Evolutionary conservation across 2,797 vertebrate genomes (phyloP), one percentile per base, ranked within the genome.

Genomic region (Coendou prehensilis): DNA sequence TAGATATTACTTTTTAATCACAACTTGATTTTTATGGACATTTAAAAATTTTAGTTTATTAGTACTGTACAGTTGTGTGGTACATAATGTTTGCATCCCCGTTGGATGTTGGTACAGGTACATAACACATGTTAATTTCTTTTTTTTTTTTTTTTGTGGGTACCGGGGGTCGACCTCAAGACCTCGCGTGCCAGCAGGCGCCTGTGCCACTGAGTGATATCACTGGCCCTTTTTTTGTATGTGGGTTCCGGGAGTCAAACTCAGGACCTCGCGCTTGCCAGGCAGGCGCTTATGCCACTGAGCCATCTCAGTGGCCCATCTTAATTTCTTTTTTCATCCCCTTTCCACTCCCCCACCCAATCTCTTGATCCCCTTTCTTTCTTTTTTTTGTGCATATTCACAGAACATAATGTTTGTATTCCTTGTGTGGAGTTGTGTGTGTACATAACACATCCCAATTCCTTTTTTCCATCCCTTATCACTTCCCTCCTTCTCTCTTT

Each of bases 1-100:
- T 88, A 56, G 26, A 30, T 23, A 59, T 82, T 61, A 47, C 4
- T 82, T 86, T 94, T 95, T 93, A 79, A 63, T 75, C 82, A 80
- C 10, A 22, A 87, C 22, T 85, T 54, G 61, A 7, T 63, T 86
- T 88, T 92, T 73, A 33, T 47, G 45, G 23, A 13, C 73, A 28
- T 47, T 76, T 76, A 5, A 28, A 76, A 76, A 50, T 28, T 47
- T 76, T 47, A 50, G 45, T 50, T 47, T 26, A 15, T 47, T 75
- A 47, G 9, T 73, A 41, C 17, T 71, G 37, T 11, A 45, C 2
- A 76, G 15, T 6, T 26, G 13, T 47, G 26, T 28, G 47, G 23
- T 26, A 47, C 11, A 3, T 47, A 47, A 28, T 47, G 45, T 47
- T 14, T 47, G 23, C 23, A 47, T 14, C 23, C 41, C 45, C 47